A percentile compares a stretch with the other conserved stretches of the same genome.
These are phyloP conservation scores for Bradypodion pumilum DNA, from an alignment of 2,797 vertebrate species.

Conservation along the genomic window DNA sequence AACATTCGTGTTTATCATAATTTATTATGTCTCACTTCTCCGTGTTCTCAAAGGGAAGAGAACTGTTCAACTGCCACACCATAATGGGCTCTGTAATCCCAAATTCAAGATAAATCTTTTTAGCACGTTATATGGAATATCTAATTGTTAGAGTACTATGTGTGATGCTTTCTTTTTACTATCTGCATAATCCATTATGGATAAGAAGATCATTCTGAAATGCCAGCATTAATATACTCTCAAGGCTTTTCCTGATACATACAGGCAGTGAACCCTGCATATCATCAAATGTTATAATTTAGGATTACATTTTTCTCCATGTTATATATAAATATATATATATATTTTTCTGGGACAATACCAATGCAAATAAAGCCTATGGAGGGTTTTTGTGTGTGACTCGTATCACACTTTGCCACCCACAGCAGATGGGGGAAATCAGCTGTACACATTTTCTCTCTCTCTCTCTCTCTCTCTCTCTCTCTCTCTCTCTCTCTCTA, in stretches of 20 bases:
- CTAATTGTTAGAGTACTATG: conserved; percentile 39
- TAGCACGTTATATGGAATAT: conserved; percentile 43
- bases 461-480: neutral
- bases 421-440: neutral
- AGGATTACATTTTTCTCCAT: neutral
- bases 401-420: conserved; percentile 23
- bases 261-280: conserved; percentile 34
- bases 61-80: conserved; percentile 49
- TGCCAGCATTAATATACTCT: conserved; percentile 28
- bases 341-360: conserved; percentile 3
- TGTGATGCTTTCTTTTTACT: conserved; percentile 47
- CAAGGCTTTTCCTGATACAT: conserved; percentile 42
- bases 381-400: neutral
- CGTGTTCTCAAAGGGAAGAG: conserved; percentile 41
- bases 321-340: neutral
- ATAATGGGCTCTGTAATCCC: conserved; percentile 48
- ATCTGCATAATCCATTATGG: conserved; percentile 49
- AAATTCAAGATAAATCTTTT: conserved; percentile 61
- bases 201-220: conserved; percentile 47
- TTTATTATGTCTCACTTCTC: conserved; percentile 42
- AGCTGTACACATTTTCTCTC: neutral
- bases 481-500: neutral
- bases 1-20: conserved; percentile 42
- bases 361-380: conserved; percentile 1
- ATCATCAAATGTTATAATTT: conserved; percentile 31